phyloP scores from a whole-genome alignment of 2,797 vertebrate species.

The Diglossa cyanea region DNA sequence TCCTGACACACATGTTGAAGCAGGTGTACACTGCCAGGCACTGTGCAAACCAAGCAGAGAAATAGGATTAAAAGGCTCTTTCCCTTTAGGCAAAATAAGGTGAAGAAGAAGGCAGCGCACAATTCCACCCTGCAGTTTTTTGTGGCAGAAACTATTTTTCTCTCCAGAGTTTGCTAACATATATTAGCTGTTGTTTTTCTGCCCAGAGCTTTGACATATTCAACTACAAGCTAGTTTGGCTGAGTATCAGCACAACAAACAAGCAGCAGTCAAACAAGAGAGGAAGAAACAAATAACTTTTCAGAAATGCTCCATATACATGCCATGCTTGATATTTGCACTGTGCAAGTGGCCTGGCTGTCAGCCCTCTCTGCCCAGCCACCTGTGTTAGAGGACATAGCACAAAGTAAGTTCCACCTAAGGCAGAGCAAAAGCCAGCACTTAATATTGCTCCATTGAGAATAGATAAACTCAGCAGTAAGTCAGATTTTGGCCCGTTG shows the following conservation, averaged over 20 bases:
- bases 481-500: background rate
- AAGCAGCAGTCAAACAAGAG: background rate
- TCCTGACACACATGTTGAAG: background rate
- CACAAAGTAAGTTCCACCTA: background rate
- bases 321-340: background rate
- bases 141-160: slow-evolving; percentile 4
- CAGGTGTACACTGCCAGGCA: background rate
- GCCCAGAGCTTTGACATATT: slow-evolving; percentile 10
- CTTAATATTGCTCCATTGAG: background rate
- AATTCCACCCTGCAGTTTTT: background rate
- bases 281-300: background rate
- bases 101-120: background rate
- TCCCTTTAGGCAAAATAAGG: slow-evolving; percentile 16
- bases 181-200: slow-evolving; percentile 20
- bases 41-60: background rate
- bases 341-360: background rate
- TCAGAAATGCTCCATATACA: background rate
- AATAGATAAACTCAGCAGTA: background rate
- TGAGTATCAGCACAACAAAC: background rate
- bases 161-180: background rate
- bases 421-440: background rate
- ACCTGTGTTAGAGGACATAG: background rate
- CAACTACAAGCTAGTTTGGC: background rate
- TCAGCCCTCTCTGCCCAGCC: background rate
- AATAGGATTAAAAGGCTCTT: background rate